These are phyloP conservation scores for Castor canadensis DNA, from an alignment of 2,113 vertebrate species.

Conservation along the genomic window DNA sequence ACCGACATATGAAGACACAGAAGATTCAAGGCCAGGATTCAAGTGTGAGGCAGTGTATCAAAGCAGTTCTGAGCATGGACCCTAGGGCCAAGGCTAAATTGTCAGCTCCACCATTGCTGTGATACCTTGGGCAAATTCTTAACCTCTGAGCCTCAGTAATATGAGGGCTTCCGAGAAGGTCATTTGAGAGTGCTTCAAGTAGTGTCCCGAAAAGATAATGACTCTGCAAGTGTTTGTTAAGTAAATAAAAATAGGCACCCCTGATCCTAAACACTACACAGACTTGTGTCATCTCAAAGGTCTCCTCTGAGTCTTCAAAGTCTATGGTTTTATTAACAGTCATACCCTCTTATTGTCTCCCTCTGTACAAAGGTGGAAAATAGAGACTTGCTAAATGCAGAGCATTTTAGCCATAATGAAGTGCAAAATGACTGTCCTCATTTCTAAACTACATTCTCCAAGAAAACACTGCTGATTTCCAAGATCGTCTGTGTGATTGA, in stretches of 20 bases:
- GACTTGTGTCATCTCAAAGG: neutral
- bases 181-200: neutral
- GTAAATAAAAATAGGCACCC: neutral
- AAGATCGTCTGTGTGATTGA: slow-evolving; percentile 59
- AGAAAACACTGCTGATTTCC: slow-evolving; percentile 60
- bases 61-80: neutral
- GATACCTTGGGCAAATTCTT: neutral
- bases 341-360: neutral
- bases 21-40: neutral
- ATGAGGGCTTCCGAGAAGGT: neutral
- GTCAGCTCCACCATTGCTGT: neutral
- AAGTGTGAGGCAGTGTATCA: neutral
- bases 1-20: neutral
- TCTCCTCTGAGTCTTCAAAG: neutral
- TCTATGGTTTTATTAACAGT: slow-evolving; percentile 30
- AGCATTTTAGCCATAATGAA: slow-evolving; percentile 47
- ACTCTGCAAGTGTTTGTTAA: neutral
- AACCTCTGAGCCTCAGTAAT: neutral
- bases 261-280: neutral
- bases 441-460: slow-evolving; percentile 44
- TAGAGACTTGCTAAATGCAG: slow-evolving; percentile 14
- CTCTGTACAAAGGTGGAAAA: slow-evolving; percentile 18
- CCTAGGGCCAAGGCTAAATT: neutral
- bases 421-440: slow-evolving; percentile 20
- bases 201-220: neutral